A percentile compares a stretch with the other conserved stretches of the same genome.
Conservation (phyloP, 2,888 invertebrate genomes). For the Stenchaetothrips biformis region DNA sequence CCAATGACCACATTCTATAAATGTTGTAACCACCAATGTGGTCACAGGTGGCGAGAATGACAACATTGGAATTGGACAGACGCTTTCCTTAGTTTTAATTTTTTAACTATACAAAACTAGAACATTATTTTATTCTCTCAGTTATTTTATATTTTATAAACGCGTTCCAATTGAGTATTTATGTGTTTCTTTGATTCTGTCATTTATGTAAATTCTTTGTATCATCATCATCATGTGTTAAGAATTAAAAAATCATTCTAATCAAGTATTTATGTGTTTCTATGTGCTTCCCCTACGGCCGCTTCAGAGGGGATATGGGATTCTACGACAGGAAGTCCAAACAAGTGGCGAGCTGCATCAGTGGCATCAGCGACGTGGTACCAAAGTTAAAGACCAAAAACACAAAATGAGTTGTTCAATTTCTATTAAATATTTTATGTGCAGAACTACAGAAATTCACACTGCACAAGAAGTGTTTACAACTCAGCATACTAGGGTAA, state of each 20-base stretch:
- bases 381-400: neutral
- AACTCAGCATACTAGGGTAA: neutral
- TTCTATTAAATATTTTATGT: neutral
- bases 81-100: neutral
- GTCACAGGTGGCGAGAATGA: conserved; percentile 91
- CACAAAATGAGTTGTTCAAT: neutral
- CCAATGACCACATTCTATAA: conserved; percentile 99
- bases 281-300: neutral
- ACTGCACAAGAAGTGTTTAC: conserved; percentile 22
- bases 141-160: neutral
- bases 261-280: too few species aligned
- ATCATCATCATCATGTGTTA: too few species aligned
- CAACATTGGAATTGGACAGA: too few species aligned
- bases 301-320: neutral
- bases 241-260: too few species aligned
- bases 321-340: neutral
- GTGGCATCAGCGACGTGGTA: neutral
- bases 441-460: neutral
- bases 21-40: conserved; percentile 86
- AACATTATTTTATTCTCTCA: neutral
- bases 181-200: too few species aligned
- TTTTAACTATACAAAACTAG: neutral
- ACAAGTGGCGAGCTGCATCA: neutral
- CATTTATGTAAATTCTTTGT: too few species aligned
- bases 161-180: too few species aligned